phyloP scores from a whole-genome alignment of 2,797 vertebrate species.

The Platyrinchus mystaceus region DNA sequence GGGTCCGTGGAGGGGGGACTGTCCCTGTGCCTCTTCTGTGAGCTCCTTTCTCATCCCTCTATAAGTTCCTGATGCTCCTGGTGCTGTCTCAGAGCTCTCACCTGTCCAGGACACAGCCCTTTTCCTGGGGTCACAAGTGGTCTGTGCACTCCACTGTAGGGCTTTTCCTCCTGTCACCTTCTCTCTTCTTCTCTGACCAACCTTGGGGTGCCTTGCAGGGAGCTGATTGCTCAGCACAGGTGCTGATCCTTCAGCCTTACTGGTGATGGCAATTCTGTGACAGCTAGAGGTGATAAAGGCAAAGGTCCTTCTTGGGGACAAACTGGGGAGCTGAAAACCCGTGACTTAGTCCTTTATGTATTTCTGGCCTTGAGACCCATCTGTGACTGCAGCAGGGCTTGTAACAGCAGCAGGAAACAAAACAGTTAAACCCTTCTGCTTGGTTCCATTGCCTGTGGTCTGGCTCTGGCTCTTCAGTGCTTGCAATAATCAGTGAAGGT shows the following conservation, averaged over 20 bases:
- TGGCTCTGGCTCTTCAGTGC: background rate
- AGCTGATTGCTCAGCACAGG: background rate
- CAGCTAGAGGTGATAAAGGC: background rate
- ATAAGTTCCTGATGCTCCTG: background rate
- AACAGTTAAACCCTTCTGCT: background rate
- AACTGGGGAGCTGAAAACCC: background rate
- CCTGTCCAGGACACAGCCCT: background rate
- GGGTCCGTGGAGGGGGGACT: rapidly evolving
- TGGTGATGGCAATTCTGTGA: background rate
- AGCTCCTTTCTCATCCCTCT: background rate
- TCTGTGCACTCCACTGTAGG: background rate
- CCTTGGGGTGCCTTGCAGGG: background rate
- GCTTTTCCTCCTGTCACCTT: background rate
- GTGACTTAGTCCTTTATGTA: background rate
- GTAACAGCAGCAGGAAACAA: background rate
- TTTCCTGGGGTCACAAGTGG: background rate
- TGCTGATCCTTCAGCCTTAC: background rate
- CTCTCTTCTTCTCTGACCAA: background rate
- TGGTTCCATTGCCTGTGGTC: background rate
- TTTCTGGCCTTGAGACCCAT: background rate
- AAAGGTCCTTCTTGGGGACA: background rate
- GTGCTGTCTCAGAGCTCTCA: background rate
- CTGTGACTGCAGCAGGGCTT: background rate
- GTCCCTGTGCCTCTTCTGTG: background rate
- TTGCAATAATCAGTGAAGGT: background rate